Evolutionary conservation across 2,888 invertebrate genomes (phyloP).

Genomic region (Drosophila koepferae): DNA sequence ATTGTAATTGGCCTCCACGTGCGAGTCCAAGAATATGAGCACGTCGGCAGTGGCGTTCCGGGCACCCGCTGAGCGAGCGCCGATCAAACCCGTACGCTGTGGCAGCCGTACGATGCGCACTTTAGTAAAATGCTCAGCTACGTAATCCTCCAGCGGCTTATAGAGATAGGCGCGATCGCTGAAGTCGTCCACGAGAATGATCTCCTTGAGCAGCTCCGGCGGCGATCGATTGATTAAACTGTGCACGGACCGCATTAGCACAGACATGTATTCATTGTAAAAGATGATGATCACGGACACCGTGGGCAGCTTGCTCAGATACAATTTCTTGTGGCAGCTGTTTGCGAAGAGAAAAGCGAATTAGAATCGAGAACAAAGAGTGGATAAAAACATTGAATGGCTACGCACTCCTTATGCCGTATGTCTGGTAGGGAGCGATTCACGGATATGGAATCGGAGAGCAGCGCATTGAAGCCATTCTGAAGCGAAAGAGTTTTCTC

Average conservation of each 20-base stretch:
- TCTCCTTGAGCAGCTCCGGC: slow-evolving; percentile 92
- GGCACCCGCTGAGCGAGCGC: slow-evolving; percentile 95
- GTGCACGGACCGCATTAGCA: slow-evolving; percentile 91
- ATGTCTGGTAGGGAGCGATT: slow-evolving; percentile 94
- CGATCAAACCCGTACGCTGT: slow-evolving; percentile 93
- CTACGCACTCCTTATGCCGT: slow-evolving; percentile 87
- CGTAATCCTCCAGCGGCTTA: slow-evolving; percentile 90
- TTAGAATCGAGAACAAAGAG: not conserved
- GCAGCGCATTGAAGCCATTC: slow-evolving; percentile 97
- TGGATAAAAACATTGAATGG: not conserved
- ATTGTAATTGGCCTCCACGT: slow-evolving; percentile 95
- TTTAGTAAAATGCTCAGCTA: slow-evolving; percentile 90
- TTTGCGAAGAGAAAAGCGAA: not conserved
- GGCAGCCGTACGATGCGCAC: slow-evolving; percentile 91
- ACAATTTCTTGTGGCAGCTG: slow-evolving; percentile 80
- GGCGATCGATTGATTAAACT: slow-evolving; percentile 95
- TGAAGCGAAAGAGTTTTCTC: slow-evolving; percentile 89
- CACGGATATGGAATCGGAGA: slow-evolving; percentile 95
- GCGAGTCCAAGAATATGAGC: slow-evolving; percentile 95
- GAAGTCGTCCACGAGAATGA: slow-evolving; percentile 95
- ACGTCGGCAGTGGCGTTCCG: slow-evolving; percentile 91
- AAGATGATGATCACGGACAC: slow-evolving; percentile 96
- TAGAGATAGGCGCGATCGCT: slow-evolving; percentile 92
- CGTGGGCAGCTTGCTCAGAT: slow-evolving; percentile 86
- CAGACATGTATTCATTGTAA: slow-evolving; percentile 97